Conservation (phyloP, 2,888 invertebrate genomes). For the Trisateles emortualis region DNA sequence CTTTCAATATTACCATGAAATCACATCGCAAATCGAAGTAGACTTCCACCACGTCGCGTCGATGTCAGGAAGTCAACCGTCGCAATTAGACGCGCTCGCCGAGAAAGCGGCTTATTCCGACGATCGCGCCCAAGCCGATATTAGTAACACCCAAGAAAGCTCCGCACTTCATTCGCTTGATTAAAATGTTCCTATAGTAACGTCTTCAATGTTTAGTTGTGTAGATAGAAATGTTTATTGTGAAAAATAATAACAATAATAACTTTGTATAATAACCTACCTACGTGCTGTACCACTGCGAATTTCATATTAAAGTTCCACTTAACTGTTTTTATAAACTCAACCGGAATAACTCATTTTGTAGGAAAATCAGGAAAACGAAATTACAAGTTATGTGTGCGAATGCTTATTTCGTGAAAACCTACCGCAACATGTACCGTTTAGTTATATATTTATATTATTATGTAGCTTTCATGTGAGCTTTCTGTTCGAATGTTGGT, state of each 20-base stretch:
- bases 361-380: no score
- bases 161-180: background rate
- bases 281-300: no score
- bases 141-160: background rate
- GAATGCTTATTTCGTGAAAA: background rate
- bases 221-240: no score
- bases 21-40: background rate
- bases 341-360: no score
- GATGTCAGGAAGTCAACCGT: constrained; percentile 9
- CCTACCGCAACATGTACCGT: background rate
- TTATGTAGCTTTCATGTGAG: no score
- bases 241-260: no score
- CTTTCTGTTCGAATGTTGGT: no score
- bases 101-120: constrained; percentile 33
- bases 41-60: background rate
- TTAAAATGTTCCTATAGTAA: background rate
- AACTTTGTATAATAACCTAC: no score
- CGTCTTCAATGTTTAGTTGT: background rate
- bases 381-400: no score
- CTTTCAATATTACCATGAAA: no score
- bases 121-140: constrained; percentile 16
- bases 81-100: constrained; percentile 27
- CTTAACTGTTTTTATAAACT: no score
- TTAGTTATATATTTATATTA: background rate
- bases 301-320: no score